Conservation (phyloP, 2,888 invertebrate genomes). For the Drosophila parthenogenetica region DNA sequence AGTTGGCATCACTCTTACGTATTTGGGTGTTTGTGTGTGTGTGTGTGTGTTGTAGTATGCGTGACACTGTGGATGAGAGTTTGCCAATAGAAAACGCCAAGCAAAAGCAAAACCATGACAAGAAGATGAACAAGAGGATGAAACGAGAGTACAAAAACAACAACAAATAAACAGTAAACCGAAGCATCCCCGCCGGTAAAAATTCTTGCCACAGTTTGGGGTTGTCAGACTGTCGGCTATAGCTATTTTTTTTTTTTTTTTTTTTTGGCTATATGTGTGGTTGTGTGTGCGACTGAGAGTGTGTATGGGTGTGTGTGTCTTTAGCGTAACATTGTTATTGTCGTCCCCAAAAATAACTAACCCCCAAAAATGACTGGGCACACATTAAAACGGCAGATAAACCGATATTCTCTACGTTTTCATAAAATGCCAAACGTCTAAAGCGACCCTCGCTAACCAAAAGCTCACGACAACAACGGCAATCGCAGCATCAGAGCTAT, state of each 20-base stretch:
- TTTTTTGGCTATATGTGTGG: constrained; percentile 5
- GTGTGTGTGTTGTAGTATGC: neutral
- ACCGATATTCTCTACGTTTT: constrained; percentile 32
- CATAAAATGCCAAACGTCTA: constrained; percentile 20
- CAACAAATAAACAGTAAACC: constrained; percentile 3
- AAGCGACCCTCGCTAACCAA: constrained; percentile 53
- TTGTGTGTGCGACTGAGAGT: constrained; percentile 2
- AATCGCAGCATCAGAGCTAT: constrained; percentile 21
- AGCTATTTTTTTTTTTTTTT: neutral
- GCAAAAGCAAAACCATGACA: constrained; percentile 28
- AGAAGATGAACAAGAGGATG: constrained; percentile 12
- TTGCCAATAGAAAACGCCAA: constrained; percentile 53
- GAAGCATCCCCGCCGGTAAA: constrained; percentile 62
- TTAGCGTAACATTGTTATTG: constrained; percentile 43
- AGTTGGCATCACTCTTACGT: neutral
- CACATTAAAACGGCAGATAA: constrained; percentile 32
- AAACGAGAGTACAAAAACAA: constrained; percentile 22
- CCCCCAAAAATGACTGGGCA: constrained; percentile 52
- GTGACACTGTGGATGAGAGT: constrained; percentile 37
- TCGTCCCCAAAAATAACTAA: constrained; percentile 74
- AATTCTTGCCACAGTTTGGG: constrained; percentile 39
- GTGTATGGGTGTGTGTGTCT: constrained; percentile 10
- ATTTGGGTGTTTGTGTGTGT: too few species aligned
- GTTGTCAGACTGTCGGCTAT: constrained; percentile 43
- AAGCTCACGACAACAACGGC: constrained; percentile 17